phyloP scores from a whole-genome alignment of 1,140 invertebrate species.

The Bursaphelenchus mucronatus region DNA sequence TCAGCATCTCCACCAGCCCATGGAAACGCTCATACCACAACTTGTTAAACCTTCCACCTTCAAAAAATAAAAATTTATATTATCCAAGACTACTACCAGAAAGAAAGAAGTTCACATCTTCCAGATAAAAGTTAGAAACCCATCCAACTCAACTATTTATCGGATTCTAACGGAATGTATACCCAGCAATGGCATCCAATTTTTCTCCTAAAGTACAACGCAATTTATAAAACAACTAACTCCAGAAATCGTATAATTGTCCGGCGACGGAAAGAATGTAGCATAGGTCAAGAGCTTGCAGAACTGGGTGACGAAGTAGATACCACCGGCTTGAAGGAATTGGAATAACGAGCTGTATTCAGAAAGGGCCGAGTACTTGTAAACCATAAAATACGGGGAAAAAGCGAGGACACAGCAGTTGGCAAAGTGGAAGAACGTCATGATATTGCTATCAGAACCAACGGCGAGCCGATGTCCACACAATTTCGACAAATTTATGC shows the following conservation, averaged over 20 bases:
- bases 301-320: conserved; percentile 47
- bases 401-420: conserved; percentile 45
- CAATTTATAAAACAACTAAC: conserved; percentile 27
- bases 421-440: conserved; percentile 53
- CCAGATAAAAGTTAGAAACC: too few relatives aligned
- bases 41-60: too few relatives aligned
- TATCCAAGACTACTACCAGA: too few relatives aligned
- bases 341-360: conserved; percentile 48
- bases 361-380: conserved; percentile 50
- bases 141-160: conserved; percentile 3
- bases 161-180: background rate
- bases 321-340: conserved; percentile 35
- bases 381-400: conserved; percentile 43
- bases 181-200: background rate
- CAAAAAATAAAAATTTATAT: too few relatives aligned
- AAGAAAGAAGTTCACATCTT: too few relatives aligned
- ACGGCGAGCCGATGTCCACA: too few relatives aligned
- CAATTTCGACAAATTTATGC: too few relatives aligned
- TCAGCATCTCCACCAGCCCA: background rate
- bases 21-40: background rate
- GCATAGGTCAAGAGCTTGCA: conserved; percentile 44
- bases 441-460: conserved; percentile 1
- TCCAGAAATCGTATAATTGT: conserved; percentile 24
- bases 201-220: background rate
- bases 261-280: conserved; percentile 46